Percentiles rank a stretch among this genome's conserved stretches.
Conservation (phyloP, 2,113 vertebrate genomes). For the Probosciger aterrimus region DNA sequence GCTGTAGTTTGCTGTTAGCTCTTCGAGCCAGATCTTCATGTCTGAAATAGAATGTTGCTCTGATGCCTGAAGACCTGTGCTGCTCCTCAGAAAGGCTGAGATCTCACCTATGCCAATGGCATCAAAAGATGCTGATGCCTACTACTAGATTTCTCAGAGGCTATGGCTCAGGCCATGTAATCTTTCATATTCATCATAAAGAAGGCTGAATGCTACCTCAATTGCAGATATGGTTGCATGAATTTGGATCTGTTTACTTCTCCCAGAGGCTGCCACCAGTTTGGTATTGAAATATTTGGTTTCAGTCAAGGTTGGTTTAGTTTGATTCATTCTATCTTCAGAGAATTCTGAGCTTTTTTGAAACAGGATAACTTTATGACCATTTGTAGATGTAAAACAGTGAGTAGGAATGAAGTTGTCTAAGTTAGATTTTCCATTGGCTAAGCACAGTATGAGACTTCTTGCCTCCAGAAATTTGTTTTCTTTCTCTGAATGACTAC, state of each 20-base stretch:
- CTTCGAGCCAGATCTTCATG: background rate
- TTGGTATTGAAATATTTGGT: background rate
- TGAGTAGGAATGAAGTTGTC: background rate
- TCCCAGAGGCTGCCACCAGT: background rate
- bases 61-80: background rate
- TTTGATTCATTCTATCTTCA: background rate
- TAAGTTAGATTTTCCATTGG: background rate
- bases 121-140: background rate
- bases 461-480: background rate
- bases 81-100: background rate
- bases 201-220: background rate
- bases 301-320: background rate
- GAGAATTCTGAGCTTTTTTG: background rate
- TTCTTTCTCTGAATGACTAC: background rate
- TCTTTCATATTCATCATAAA: background rate
- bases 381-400: background rate
- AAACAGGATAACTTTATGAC: background rate
- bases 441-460: background rate
- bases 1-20: background rate
- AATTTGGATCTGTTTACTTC: background rate
- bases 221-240: background rate
- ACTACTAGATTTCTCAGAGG: background rate
- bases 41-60: background rate
- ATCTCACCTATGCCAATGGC: background rate
- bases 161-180: background rate